These are phyloP conservation scores for Crematogaster levior DNA, from an alignment of 2,888 invertebrate species.

Conservation along the genomic window DNA sequence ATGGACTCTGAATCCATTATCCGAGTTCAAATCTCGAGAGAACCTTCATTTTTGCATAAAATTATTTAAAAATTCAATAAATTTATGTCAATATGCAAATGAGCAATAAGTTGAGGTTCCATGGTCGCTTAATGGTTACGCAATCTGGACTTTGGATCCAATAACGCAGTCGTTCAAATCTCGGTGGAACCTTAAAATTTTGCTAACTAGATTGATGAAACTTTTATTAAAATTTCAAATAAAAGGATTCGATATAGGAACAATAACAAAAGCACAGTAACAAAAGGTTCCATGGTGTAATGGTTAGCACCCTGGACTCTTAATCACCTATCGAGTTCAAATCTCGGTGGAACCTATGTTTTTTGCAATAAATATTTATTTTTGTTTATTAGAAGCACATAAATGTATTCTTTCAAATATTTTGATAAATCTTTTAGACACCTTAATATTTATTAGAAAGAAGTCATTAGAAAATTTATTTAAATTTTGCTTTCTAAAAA, in stretches of 20 bases:
- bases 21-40: conserved; percentile 93
- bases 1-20: conserved; percentile 93
- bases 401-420: not conserved
- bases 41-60: conserved; percentile 84
- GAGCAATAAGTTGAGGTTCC: conserved; percentile 86
- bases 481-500: not conserved
- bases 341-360: conserved; percentile 89
- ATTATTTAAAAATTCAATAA: conserved; percentile 7
- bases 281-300: conserved; percentile 90
- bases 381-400: not conserved
- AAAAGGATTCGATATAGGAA: not conserved
- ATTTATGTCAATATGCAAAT: not conserved
- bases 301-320: conserved; percentile 93
- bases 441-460: not conserved
- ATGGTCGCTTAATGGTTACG: conserved; percentile 89
- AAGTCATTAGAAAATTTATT: not conserved
- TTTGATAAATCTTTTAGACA: not conserved
- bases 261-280: not conserved
- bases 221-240: not conserved
- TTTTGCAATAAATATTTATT: conserved; percentile 85
- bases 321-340: conserved; percentile 93
- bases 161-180: conserved; percentile 93
- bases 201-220: conserved; percentile 84
- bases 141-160: conserved; percentile 91
- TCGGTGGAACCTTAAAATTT: conserved; percentile 91